phyloP scores from a whole-genome alignment of 1,140 invertebrate genomes.

The Chlorops oryzae region DNA sequence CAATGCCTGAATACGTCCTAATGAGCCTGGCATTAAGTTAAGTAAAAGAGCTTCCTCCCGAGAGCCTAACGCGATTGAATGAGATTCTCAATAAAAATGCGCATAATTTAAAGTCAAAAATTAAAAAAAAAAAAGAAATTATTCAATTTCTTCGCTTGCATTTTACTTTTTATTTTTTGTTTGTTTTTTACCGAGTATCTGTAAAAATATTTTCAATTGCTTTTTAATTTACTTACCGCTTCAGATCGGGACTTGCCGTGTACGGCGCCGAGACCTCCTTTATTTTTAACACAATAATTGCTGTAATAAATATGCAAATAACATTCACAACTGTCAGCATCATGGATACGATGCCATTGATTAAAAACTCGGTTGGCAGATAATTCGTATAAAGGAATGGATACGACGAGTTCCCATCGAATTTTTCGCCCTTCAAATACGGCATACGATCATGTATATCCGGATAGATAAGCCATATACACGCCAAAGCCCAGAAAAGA shows the following conservation, averaged over 20 bases:
- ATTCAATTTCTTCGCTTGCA: no score
- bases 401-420: conserved; percentile 57
- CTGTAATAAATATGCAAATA: conserved; percentile 76
- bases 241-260: conserved; percentile 64
- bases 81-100: no score
- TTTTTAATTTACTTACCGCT: conserved; percentile 57
- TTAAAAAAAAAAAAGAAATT: no score
- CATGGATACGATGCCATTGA: conserved; percentile 73
- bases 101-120: no score
- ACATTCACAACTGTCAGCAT: conserved; percentile 77
- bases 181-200: no score
- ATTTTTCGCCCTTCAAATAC: conserved; percentile 61
- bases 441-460: conserved; percentile 60
- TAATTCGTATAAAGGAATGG: conserved; percentile 63
- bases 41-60: no score
- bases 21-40: no score
- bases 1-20: no score
- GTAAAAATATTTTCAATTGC: no score
- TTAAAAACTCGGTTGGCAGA: conserved; percentile 66
- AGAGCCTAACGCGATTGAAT: no score
- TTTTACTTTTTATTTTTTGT: no score
- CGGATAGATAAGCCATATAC: conserved; percentile 63
- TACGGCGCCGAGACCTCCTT: conserved; percentile 81
- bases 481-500: conserved; percentile 65
- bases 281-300: conserved; percentile 75